These are phyloP conservation scores for Bimastos eiseni DNA, from an alignment of 2,888 invertebrate species.

Conservation along the genomic window DNA sequence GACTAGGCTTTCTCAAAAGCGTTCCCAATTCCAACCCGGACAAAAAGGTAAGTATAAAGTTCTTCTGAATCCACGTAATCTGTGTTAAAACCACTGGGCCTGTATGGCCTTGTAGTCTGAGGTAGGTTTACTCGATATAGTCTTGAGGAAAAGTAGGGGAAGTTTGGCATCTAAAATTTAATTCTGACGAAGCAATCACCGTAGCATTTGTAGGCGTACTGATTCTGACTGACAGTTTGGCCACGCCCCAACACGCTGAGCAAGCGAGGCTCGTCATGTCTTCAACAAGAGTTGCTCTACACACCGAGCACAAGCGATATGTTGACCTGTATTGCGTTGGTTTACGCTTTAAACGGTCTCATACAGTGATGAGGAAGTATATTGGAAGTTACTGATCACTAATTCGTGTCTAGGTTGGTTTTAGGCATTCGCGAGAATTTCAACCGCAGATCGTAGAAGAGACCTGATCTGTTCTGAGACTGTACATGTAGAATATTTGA, in stretches of 20 bases:
- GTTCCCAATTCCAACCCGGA: too few species aligned
- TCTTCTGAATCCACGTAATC: too few species aligned
- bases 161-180: not conserved
- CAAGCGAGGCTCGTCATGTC: not conserved
- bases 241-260: not conserved
- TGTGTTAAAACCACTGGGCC: too few species aligned
- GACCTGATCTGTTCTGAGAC: not conserved
- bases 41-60: too few species aligned
- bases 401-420: not conserved
- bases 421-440: not conserved
- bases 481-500: not conserved
- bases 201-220: too few species aligned
- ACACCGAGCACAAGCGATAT: not conserved
- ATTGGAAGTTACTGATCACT: not conserved
- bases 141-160: not conserved
- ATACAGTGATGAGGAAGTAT: not conserved
- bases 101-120: not conserved
- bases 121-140: not conserved
- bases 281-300: not conserved
- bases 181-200: not conserved
- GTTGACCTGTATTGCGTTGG: not conserved
- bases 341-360: not conserved
- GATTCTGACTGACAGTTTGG: not conserved
- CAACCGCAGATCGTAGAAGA: not conserved
- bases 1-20: too few species aligned